Base-by-base conservation (phyloP, 92 coral and sea anemone genomes). In the Epizoanthus ramosus region DNA sequence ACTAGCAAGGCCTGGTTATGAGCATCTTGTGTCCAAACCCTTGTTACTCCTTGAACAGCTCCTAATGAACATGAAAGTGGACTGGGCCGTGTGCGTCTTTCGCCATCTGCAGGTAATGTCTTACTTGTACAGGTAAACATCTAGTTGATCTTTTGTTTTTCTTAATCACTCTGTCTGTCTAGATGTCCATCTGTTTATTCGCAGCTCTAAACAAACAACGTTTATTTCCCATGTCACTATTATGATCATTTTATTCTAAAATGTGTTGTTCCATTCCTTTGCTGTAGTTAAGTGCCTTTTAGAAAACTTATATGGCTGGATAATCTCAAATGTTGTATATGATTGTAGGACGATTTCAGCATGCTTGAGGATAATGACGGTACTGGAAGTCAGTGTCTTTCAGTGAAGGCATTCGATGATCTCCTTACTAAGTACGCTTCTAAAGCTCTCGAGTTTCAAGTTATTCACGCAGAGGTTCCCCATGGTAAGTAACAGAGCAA, bases 1-100 rank as follows among this genome's bases (percentile, higher is more conserved):
- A 31, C 79, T 79, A 35, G 90, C 92, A 57, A 89, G 95, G 54
- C 90, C 91, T 4, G 87, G 83, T 61, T 97, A 97, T 68, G 99
- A 92, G 53, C 94, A 95, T 74, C 90, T 97, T 28, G 94, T 94
- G 10, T 92, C 98, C 81, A 93, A 92, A 87, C 99, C 99, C 15
- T 79, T 90, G 35, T 80, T 97, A 37, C 82, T 97, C 63, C 88
- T 97, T 71, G 99, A 97, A 81, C 99, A 97, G 86, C 92, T 97
- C 35, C 87, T 97, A 54, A 97, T 97, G 96, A 95, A 97, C 84
- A 89, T 97, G 92, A 97, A 97, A 69, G 99, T 97, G 43, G 99
- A 97, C 79, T 97, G 99, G 99, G 98, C 99, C 1, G 98, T 91
- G 59, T 91, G 87, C 67, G 95, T 94, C 43, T 97, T 97, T 41